Evolutionary conservation across 2,797 vertebrate genomes (phyloP).

Genomic region (Neostethus bicornis): DNA sequence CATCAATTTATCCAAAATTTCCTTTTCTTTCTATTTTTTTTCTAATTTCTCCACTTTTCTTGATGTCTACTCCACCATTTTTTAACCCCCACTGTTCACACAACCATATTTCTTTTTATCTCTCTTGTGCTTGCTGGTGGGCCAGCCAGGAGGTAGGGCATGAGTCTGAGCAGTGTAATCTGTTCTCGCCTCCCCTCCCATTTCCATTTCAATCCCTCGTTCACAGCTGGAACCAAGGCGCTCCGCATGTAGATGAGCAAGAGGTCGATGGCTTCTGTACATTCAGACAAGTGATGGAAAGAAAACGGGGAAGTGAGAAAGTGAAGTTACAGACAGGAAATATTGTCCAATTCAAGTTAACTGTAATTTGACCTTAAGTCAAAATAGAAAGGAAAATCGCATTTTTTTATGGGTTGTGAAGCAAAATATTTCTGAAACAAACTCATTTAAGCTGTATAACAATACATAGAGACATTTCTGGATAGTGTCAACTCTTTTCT

Average conservation of each 20-base stretch:
- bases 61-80: slow-evolving; percentile 27
- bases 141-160: slow-evolving; percentile 57
- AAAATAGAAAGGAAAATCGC: background rate
- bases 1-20: background rate
- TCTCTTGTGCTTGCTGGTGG: slow-evolving; percentile 55
- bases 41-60: slow-evolving; percentile 21
- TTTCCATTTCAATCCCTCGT: slow-evolving; percentile 81
- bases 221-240: slow-evolving; percentile 76
- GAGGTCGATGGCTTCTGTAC: slow-evolving; percentile 35
- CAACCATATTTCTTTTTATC: slow-evolving; percentile 13
- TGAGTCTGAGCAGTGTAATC: slow-evolving; percentile 62
- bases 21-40: background rate
- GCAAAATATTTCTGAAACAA: background rate
- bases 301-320: slow-evolving; percentile 8
- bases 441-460: no score
- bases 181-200: slow-evolving; percentile 61
- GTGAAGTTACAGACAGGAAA: slow-evolving; percentile 22
- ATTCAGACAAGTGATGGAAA: slow-evolving; percentile 20
- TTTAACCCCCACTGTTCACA: slow-evolving; percentile 24
- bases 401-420: slow-evolving; percentile 10
- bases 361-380: slow-evolving; percentile 11
- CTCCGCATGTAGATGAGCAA: slow-evolving; percentile 75
- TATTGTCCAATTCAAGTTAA: slow-evolving; percentile 26
- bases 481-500: no score
- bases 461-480: no score